Evolutionary conservation across 2,797 vertebrate species (phyloP), one percentile per base, ranked within the genome.

Genomic region (Coregonus sp.): DNA sequence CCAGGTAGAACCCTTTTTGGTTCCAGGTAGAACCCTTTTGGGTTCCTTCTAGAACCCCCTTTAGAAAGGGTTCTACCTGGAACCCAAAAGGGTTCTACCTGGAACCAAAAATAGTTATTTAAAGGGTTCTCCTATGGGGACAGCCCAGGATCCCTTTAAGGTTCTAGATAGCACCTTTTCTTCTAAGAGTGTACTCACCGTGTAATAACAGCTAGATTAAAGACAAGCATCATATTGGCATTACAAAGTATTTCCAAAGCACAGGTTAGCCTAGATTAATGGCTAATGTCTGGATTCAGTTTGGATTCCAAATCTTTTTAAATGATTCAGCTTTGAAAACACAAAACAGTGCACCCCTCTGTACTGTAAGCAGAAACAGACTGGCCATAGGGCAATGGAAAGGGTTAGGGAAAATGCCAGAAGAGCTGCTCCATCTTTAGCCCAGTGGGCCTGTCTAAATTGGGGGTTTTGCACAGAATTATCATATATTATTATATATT

Each of bases 141-240:
- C 31, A 33, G 31, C 31, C 31, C 31, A 33, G 2, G 31, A 33
- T 33, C 31, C 1, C 31, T 3, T 33, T 25, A 25, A 25, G 25
- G 40, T 40, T 40, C 40, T 25, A 25, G 25, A 25, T 40, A 9
- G 40, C 40, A 40, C 40, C 40, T 47, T 12, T 2, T 11, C 11
- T 47, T 47, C 40, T 47, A 47, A 11, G 9, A 11, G 40, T 47
- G 9, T 47, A 63, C 20, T 4, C 59, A 63, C 25, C 0, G 20
- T 81, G 81, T 83, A 82, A 87, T 86, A 75, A 76, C 79, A 85
- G 82, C 76, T 68, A 74, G 69, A 59, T 81, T 83, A 85, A 80
- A 84, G 70, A 81, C 80, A 76, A 75, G 72, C 73, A 59, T 73
- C 59, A 29, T 65, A 5, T 68, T 73, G 52, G 67, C 33, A 52